Conservation (phyloP, 2,113 vertebrate genomes). For the Engystomops pustulosus region DNA sequence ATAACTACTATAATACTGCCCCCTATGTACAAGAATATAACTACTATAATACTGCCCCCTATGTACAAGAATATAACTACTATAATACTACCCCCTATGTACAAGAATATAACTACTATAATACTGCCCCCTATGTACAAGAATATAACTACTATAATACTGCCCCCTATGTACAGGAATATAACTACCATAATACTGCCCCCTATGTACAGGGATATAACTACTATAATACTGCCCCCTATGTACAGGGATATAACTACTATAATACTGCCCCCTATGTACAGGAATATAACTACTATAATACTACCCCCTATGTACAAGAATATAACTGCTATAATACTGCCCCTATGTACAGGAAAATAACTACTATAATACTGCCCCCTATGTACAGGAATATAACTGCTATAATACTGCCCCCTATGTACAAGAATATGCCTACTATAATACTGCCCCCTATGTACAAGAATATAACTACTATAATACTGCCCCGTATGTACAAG, state of each 20-base stretch:
- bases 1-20: slow-evolving; percentile 12
- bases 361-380: slow-evolving; percentile 6
- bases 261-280: slow-evolving; percentile 7
- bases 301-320: slow-evolving; percentile 1
- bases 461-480: no score
- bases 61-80: neutral
- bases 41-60: neutral
- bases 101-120: slow-evolving; percentile 4
- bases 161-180: neutral
- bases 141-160: slow-evolving; percentile 15
- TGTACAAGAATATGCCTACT: neutral
- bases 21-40: neutral
- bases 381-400: neutral
- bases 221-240: neutral
- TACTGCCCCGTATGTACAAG: no score
- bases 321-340: slow-evolving; percentile 14
- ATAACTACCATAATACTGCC: slow-evolving; percentile 9
- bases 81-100: slow-evolving; percentile 7
- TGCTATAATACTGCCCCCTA: neutral
- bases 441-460: no score
- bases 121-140: slow-evolving; percentile 4
- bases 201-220: neutral
- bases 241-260: neutral
- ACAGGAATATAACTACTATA: slow-evolving; percentile 1
- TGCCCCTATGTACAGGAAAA: neutral